Evolutionary conservation across 2,888 invertebrate genomes (phyloP), one percentile per base, ranked within the genome.

Genomic region (Schrankia costaestrigalis): DNA sequence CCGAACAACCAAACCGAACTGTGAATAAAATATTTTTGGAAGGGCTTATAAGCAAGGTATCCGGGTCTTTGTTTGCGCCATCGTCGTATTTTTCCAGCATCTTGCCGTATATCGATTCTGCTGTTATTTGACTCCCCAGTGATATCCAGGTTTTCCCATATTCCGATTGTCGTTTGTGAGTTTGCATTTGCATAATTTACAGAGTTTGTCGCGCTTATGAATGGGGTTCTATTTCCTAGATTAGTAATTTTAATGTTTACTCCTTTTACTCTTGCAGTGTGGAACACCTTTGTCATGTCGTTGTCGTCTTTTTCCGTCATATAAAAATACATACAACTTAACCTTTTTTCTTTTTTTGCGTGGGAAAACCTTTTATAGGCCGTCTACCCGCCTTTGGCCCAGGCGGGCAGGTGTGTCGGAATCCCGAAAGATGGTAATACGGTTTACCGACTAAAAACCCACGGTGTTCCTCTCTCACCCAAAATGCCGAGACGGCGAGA

Each of bases 131-230:
- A 6, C 13, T 22, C 1, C 29, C 29, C 14, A 29, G 2, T 13
- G 9, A 9, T 13, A 29, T 36, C 36, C 33, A 49, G 26, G 12
- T 48, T 31, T 31, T 47, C 50, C 48, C 47, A 52, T 33, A 48
- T 47, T 6, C 49, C 48, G 7, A 49, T 49, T 17, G 53, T 49
- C 11, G 49, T 52, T 43, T 52, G 51, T 9, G 46, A 46, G 18
- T 56, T 56, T 15, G 51, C 53, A 17, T 53, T 56, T 26, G 49
- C 49, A 15, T 47, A 51, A 25, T 41, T 31, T 22, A 48, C 54
- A 5, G 31, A 28, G 8, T 40, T 41, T 2, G 52, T 35, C 23
- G 48, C 34, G 8, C 50, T 41, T 11, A 53, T 34, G 31, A 50
- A 56, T 12, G 52, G 45, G 15, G 52, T 56, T 46, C 56, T 36